Evolutionary conservation across 2,888 invertebrate genomes (phyloP), one percentile per base, ranked within the genome.

Genomic region (Oscheius sp.): DNA sequence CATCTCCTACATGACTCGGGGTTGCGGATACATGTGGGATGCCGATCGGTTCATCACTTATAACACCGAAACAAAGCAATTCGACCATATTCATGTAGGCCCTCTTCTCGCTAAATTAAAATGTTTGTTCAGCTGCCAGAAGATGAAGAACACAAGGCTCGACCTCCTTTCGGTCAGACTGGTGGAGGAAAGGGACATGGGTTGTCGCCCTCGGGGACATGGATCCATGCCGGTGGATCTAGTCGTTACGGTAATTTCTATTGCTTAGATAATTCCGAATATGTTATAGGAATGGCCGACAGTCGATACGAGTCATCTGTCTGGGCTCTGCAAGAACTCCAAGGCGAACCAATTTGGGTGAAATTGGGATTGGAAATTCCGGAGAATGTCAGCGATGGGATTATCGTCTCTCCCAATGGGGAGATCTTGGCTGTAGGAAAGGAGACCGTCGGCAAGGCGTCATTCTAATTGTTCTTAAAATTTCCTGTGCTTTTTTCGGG

Each of bases 201-300:
- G 16, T 27, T 66, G 3, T 27, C 66, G 0, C 49, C 49, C 9
- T n/a, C 16, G 9, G 66, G 66, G 16, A 49, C 46, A 23, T 66
- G 66, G 66, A 66, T 66, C 52, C 66, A 66, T n/a, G 66, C 66
- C 5, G 52, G n/a, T 52, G 66, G 66, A 16, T 46, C 18, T 18
- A 27, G 46, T 46, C 66, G 46, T 25, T 46, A 25, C 16, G 64
- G 35, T 35, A 35, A 35, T 6, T 35, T 6, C 9, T 35, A 9
- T 35, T 6, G 35, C 35, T 9, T 9, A 9, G 35, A 35, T 3
- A 35, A 35, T 35, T 6, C 9, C 9, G 35, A 35, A 35, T 9
- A 35, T 35, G 9, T 35, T 35, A 6, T 3, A 35, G 35, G 64
- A 64, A 64, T 64, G 64, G 21, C 25, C 27, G 64, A 52, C 18